A percentile compares a stretch with the other conserved stretches of the same genome.
phyloP scores from a whole-genome alignment of 2,113 vertebrate genomes.

The Rhinopithecus roxellana region DNA sequence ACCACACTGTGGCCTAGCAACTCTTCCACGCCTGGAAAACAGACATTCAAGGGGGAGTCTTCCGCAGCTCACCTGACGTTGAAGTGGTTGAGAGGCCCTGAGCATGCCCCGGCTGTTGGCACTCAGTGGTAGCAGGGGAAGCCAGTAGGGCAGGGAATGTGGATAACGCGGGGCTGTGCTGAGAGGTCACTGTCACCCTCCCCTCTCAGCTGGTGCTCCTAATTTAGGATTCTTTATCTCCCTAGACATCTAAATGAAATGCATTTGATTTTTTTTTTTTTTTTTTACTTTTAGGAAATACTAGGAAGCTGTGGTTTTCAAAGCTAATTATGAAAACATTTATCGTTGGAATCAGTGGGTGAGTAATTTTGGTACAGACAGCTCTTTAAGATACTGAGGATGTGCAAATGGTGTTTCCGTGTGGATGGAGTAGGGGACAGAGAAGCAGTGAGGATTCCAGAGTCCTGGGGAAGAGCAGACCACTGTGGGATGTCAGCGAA shows the following conservation, averaged over 20 bases:
- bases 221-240: neutral
- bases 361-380: slow-evolving; percentile 78
- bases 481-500: neutral
- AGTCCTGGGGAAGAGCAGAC: neutral
- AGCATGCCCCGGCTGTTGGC: neutral
- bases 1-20: neutral
- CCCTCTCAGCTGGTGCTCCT: neutral
- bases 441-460: neutral
- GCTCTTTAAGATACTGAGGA: neutral
- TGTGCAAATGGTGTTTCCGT: neutral
- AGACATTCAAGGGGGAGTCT: neutral
- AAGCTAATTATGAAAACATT: slow-evolving; percentile 87
- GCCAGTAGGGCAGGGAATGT: neutral
- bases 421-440: neutral
- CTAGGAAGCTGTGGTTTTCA: slow-evolving; percentile 66
- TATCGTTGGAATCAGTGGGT: slow-evolving; percentile 94
- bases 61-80: neutral
- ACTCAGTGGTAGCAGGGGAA: neutral
- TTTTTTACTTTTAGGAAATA: slow-evolving; percentile 66
- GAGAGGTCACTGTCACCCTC: neutral
- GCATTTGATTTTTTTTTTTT: slow-evolving; percentile 1
- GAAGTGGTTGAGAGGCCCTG: neutral
- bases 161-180: neutral
- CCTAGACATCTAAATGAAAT: neutral
- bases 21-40: neutral